Evolutionary conservation across 2,888 invertebrate genomes (phyloP).

Genomic region (Bursaphelenchus okinawaensis): DNA sequence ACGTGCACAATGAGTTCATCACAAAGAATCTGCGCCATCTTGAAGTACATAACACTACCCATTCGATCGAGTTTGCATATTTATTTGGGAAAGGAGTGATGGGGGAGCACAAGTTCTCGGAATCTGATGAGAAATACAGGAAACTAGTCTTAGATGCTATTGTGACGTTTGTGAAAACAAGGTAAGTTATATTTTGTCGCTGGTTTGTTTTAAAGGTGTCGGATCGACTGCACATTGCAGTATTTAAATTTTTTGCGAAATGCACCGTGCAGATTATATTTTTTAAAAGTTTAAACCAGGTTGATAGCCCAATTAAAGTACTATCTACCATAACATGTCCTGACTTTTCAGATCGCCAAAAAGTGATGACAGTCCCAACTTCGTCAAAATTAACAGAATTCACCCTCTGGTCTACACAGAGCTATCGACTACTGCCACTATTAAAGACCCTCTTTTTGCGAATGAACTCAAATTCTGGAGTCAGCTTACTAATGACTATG

Average conservation of each 20-base stretch:
- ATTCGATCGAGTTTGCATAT: slow-evolving; percentile 19
- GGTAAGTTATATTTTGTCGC: slow-evolving; percentile 14
- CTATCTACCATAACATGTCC: too few species aligned
- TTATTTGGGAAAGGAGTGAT: slow-evolving; percentile 18
- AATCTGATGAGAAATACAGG: slow-evolving; percentile 16
- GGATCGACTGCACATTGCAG: too few species aligned
- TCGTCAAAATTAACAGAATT: background rate
- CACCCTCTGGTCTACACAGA: slow-evolving; percentile 9
- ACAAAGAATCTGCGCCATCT: slow-evolving; percentile 16
- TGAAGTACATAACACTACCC: slow-evolving; percentile 3
- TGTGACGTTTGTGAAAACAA: slow-evolving; percentile 21
- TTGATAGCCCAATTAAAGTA: too few species aligned
- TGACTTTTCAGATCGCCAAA: slow-evolving; percentile 8
- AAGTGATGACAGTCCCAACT: slow-evolving; percentile 1
- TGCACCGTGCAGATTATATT: too few species aligned
- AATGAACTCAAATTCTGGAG: slow-evolving; percentile 26
- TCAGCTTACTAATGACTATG: slow-evolving; percentile 19
- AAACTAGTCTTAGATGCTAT: slow-evolving; percentile 16
- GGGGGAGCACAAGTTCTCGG: slow-evolving; percentile 11
- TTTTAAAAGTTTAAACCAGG: too few species aligned
- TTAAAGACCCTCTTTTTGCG: slow-evolving; percentile 16
- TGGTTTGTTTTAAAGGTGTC: background rate
- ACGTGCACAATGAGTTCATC: slow-evolving; percentile 17
- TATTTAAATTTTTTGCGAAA: too few species aligned
- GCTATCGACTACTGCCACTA: background rate